phyloP scores from a whole-genome alignment of 2,888 invertebrate species.

The Tenthredo amoena region DNA sequence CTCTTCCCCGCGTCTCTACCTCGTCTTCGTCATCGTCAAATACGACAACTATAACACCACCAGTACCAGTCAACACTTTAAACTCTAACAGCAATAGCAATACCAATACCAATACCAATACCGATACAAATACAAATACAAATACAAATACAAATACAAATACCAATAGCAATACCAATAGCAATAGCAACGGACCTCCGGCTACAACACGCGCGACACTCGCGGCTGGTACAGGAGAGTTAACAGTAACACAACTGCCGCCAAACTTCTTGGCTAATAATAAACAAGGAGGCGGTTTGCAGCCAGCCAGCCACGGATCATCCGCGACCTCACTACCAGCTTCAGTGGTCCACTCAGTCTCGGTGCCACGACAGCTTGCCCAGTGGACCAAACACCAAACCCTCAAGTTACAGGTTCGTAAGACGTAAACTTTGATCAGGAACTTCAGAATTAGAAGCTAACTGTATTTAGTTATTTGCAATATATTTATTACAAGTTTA shows the following conservation, averaged over 20 bases:
- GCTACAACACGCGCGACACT: slow-evolving; percentile 33
- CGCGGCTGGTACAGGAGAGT: slow-evolving; percentile 59
- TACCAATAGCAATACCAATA: slow-evolving; percentile 57
- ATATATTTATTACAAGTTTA: too few relatives aligned
- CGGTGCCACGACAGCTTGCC: slow-evolving; percentile 71
- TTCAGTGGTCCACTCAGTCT: slow-evolving; percentile 65
- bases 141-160: slow-evolving; percentile 53
- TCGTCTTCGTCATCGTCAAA: slow-evolving; percentile 40
- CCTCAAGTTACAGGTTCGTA: slow-evolving; percentile 73
- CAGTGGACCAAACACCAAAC: slow-evolving; percentile 76
- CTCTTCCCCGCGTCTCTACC: slow-evolving; percentile 66
- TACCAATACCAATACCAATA: slow-evolving; percentile 52
- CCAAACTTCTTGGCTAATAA: slow-evolving; percentile 73
- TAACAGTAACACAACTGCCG: slow-evolving; percentile 62
- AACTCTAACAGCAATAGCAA: slow-evolving; percentile 41
- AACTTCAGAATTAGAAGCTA: neutral
- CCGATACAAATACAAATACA: neutral
- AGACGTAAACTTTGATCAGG: neutral
- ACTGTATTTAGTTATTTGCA: too few relatives aligned
- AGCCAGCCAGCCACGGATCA: slow-evolving; percentile 53
- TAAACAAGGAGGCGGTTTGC: slow-evolving; percentile 68
- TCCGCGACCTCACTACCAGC: slow-evolving; percentile 61
- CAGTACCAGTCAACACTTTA: slow-evolving; percentile 15
- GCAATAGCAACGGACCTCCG: slow-evolving; percentile 58
- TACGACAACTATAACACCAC: neutral